Evolutionary conservation across 2,113 vertebrate genomes (phyloP).

Genomic region (Ellobius talpinus): DNA sequence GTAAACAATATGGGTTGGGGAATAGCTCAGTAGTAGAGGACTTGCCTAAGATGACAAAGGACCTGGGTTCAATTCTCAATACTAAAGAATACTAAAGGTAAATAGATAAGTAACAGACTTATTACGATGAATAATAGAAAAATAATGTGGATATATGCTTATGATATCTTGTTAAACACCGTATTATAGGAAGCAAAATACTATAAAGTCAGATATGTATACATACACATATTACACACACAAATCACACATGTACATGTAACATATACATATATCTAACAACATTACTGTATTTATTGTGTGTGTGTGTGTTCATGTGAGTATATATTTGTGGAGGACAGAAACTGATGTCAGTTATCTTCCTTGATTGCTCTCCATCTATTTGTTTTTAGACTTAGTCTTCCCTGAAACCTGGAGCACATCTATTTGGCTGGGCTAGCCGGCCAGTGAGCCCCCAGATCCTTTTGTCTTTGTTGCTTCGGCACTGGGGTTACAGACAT

Average conservation of each 20-base stretch:
- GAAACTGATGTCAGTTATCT: background rate
- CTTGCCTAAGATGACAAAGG: background rate
- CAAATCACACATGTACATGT: background rate
- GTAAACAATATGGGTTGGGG: background rate
- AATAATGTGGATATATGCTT: background rate
- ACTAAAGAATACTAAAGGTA: background rate
- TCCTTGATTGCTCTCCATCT: background rate
- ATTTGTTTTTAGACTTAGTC: background rate
- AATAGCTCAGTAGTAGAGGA: background rate
- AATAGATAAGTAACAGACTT: background rate
- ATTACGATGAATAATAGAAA: background rate
- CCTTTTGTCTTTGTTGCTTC: background rate
- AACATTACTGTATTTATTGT: too few species aligned
- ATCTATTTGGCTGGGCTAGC: background rate
- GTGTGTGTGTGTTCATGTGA: background rate
- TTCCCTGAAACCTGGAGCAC: too few species aligned
- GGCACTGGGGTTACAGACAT: background rate
- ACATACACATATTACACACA: background rate
- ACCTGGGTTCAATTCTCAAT: background rate
- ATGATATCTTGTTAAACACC: background rate
- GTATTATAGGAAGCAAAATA: background rate
- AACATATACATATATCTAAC: background rate
- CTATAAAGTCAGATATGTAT: background rate
- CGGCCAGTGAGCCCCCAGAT: background rate
- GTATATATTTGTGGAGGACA: background rate